Conservation (phyloP, 2,888 invertebrate species). For the Oscheius sp. region DNA sequence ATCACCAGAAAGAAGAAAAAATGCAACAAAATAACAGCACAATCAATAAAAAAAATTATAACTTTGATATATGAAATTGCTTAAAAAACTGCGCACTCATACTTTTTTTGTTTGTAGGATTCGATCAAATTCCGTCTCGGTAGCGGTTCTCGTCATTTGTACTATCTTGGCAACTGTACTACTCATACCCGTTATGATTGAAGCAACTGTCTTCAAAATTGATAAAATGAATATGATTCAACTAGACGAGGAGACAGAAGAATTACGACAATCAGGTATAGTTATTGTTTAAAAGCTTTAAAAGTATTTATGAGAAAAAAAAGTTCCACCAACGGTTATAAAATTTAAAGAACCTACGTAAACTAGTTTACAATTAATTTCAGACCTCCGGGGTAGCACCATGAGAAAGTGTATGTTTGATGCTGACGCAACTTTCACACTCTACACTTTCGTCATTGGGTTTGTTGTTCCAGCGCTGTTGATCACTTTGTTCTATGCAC, state of each 20-base stretch:
- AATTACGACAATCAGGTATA: conserved; percentile 50
- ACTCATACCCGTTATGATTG: conserved; percentile 61
- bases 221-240: conserved; percentile 58
- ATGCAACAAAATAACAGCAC: too few relatives aligned
- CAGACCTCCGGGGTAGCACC: conserved; percentile 51
- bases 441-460: conserved; percentile 67
- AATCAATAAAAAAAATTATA: too few relatives aligned
- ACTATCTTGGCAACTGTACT: conserved; percentile 60
- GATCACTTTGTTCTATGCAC: conserved; percentile 64
- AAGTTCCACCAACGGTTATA: neutral
- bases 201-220: conserved; percentile 61
- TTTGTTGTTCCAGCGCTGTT: conserved; percentile 65
- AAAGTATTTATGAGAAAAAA: too few relatives aligned
- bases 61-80: too few relatives aligned
- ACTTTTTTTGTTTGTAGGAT: conserved; percentile 41
- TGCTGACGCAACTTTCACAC: conserved; percentile 60
- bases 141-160: conserved; percentile 43
- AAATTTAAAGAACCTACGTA: neutral
- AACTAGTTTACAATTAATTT: neutral
- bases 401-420: conserved; percentile 67
- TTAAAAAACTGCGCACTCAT: too few relatives aligned
- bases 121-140: conserved; percentile 40
- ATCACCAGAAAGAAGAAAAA: too few relatives aligned
- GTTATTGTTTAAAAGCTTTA: neutral
- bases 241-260: conserved; percentile 43